Percentiles rank a stretch among this genome's conserved stretches.
phyloP scores from a whole-genome alignment of 2,888 invertebrate genomes.

The Byasa hedistus region DNA sequence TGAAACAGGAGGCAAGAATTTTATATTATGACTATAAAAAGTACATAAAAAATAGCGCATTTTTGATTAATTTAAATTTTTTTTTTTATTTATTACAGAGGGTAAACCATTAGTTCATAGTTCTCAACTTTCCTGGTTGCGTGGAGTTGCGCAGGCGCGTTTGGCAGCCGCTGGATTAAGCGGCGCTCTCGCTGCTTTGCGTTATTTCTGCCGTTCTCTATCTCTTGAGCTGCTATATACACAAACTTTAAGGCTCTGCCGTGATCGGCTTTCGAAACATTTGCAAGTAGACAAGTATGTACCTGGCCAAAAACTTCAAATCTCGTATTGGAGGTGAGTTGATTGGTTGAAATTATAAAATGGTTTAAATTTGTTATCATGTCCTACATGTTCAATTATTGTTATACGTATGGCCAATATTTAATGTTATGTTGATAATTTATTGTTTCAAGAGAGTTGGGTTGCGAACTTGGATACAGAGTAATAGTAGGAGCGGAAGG shows the following conservation, averaged over 20 bases:
- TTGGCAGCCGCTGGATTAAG: constrained; percentile 89
- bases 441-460: constrained; percentile 80
- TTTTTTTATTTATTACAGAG: constrained; percentile 76
- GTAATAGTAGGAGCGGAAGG: constrained; percentile 92
- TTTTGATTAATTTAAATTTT: neutral
- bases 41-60: neutral
- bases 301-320: constrained; percentile 91
- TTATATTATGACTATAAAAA: neutral
- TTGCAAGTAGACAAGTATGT: constrained; percentile 94
- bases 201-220: constrained; percentile 96
- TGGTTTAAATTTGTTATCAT: no score
- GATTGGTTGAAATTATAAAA: no score
- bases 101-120: constrained; percentile 97
- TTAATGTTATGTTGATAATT: neutral
- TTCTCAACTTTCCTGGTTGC: constrained; percentile 95
- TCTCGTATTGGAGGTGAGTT: constrained; percentile 95
- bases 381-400: no score
- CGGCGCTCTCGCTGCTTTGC: constrained; percentile 82
- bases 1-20: constrained; percentile 90
- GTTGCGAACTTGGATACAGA: constrained; percentile 92
- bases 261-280: constrained; percentile 93
- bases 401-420: no score
- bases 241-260: constrained; percentile 91
- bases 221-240: constrained; percentile 95
- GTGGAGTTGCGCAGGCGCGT: constrained; percentile 95